Conservation (phyloP, 2,797 vertebrate genomes). For the Mus spretus region DNA sequence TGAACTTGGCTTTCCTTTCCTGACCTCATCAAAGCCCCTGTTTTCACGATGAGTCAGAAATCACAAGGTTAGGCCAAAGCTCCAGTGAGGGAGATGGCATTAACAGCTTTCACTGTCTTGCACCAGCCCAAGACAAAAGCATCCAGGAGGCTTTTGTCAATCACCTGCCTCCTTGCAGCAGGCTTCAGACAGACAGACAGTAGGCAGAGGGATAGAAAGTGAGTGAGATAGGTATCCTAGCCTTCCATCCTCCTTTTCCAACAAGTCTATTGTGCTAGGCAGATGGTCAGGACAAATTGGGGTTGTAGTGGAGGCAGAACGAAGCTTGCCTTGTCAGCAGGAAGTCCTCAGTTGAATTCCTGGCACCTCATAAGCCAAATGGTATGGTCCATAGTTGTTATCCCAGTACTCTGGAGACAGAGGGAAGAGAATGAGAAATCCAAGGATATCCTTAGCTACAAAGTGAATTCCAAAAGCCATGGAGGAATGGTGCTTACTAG, state of each 20-base stretch:
- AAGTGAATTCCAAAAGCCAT: neutral
- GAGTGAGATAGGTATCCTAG: conserved; percentile 78
- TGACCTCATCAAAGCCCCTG: conserved; percentile 3
- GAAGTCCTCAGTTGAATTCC: neutral
- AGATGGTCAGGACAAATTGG: conserved; percentile 71
- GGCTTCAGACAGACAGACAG: conserved; percentile 85
- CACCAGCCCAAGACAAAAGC: conserved; percentile 60
- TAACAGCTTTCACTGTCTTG: conserved; percentile 35
- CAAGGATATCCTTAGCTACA: neutral
- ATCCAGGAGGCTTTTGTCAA: conserved; percentile 60
- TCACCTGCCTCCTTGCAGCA: conserved; percentile 81
- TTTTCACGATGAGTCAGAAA: neutral
- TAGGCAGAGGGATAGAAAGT: conserved; percentile 84
- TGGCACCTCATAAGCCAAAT: neutral
- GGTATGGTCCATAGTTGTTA: neutral
- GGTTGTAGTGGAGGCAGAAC: conserved; percentile 30
- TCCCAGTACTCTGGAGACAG: neutral
- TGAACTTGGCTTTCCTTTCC: conserved; percentile 58
- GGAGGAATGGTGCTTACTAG: neutral
- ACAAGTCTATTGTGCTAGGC: conserved; percentile 82
- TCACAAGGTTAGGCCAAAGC: neutral
- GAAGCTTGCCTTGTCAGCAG: neutral
- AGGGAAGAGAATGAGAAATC: neutral
- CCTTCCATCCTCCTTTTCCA: conserved; percentile 85
- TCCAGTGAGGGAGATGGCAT: neutral